Base-by-base conservation (phyloP, 2,888 invertebrate species). In the Branchellion lobata region DNA sequence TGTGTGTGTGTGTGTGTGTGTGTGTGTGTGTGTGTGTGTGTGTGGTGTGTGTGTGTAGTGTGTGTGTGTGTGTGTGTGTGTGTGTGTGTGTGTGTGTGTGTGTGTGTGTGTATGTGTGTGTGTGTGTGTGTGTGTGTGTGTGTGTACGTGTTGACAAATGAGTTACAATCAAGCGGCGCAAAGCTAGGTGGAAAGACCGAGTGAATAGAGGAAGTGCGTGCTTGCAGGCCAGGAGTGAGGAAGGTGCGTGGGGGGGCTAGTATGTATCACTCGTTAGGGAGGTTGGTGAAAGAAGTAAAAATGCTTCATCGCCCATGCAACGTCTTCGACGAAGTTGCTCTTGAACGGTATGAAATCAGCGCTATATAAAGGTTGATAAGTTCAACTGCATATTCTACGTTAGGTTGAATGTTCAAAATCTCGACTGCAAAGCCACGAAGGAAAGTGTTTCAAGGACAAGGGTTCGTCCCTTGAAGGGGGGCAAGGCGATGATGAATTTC, bases 121-220 rank as follows among this genome's bases (percentile, higher is more conserved):
- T 78, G 78, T 71, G 69, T 71, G 61, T 71, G 61, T 78, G 78
- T 78, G 61, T 71, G 78, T 71, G 69, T 71, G 71, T 36, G 68
- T 71, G 69, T 40, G 47, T 69, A 47, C 27, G 36, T 36, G 65
- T 36, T 21, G 8, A 33, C 24, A 33, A 27, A 34, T 40, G 47
- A 34, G 68, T 69, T 29, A 11, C 33, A n/a, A 11, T 57, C 65
- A 31, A 21, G 31, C 24, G n/a, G 21, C 14, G n/a, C 33, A 76
- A 1, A n/a, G n/a, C 21, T 2, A 57, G 11, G 1, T 53, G 18
- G 24, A 18, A 27, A n/a, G n/a, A n/a, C n/a, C n/a, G n/a, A n/a
- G n/a, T n/a, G n/a, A n/a, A n/a, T n/a, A n/a, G n/a, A n/a, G n/a
- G n/a, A n/a, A n/a, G 36, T 72, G 36, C 21, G n/a, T 34, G 31